A percentile compares a stretch with the other conserved stretches of the same genome.
These are phyloP conservation scores for Hirtodrosophila cameraria DNA, from an alignment of 2,888 invertebrate species.

Conservation along the genomic window DNA sequence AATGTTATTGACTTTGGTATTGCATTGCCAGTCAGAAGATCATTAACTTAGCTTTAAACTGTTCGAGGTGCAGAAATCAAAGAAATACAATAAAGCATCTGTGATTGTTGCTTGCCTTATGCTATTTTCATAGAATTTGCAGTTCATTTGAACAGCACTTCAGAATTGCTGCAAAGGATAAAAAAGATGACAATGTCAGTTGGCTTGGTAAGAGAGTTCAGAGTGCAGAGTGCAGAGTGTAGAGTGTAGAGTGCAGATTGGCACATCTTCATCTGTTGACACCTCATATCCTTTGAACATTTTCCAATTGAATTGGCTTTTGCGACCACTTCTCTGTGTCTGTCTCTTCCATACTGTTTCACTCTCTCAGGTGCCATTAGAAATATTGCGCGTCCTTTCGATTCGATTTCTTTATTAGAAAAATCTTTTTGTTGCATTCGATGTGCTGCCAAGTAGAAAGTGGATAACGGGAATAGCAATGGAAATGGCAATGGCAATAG, in stretches of 20 bases:
- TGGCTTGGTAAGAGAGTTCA: conserved; percentile 10
- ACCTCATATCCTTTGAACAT: conserved; percentile 75
- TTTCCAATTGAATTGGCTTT: conserved; percentile 69
- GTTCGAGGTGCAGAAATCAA: neutral
- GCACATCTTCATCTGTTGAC: conserved; percentile 65
- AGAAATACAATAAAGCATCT: neutral
- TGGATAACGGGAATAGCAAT: conserved; percentile 20
- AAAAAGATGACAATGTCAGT: conserved; percentile 31
- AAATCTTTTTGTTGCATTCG: conserved; percentile 61
- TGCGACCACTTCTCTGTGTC: conserved; percentile 8
- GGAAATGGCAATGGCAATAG: conserved; percentile 3
- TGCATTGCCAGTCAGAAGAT: neutral
- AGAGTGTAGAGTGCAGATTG: no score
- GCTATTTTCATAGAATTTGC: conserved; percentile 5
- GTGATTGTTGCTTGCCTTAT: conserved; percentile 17
- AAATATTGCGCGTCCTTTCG: conserved; percentile 69
- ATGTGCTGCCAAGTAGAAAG: conserved; percentile 55
- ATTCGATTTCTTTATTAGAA: conserved; percentile 73
- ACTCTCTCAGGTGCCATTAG: conserved; percentile 56
- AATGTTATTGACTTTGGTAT: neutral
- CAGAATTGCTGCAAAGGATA: conserved; percentile 6
- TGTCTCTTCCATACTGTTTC: conserved; percentile 3
- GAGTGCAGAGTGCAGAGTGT: no score
- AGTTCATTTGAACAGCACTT: conserved; percentile 21
- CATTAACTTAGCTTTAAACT: neutral